Percentiles rank a stretch among this genome's conserved stretches.
These are phyloP conservation scores for Monopterus albus DNA, from an alignment of 2,113 vertebrate species.

Conservation along the genomic window DNA sequence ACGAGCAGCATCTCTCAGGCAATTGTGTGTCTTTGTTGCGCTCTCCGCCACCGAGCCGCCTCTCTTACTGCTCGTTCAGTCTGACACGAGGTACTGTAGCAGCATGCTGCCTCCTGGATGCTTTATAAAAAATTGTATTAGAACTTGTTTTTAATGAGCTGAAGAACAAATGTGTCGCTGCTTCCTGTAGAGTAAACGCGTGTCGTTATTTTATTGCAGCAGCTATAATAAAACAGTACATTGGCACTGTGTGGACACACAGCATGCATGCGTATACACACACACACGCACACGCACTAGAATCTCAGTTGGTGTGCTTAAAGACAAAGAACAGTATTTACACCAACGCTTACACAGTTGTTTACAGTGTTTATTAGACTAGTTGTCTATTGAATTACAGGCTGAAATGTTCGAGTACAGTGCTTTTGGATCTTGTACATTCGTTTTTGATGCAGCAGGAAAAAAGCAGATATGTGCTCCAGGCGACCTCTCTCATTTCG, in stretches of 20 bases:
- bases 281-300: conserved; percentile 16
- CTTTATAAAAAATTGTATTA: conserved; percentile 58
- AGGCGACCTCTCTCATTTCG: conserved; percentile 43
- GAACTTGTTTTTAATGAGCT: conserved; percentile 65
- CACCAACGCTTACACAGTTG: conserved; percentile 55
- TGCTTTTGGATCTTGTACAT: conserved; percentile 55
- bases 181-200: conserved; percentile 51
- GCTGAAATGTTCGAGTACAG: conserved; percentile 46
- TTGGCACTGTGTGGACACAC: conserved; percentile 46
- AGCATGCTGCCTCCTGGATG: conserved; percentile 64
- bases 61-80: conserved; percentile 34
- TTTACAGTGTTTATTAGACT: conserved; percentile 77
- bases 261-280: conserved; percentile 25
- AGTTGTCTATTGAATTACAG: conserved; percentile 54
- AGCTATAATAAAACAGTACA: conserved; percentile 57
- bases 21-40: conserved; percentile 6
- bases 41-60: neutral
- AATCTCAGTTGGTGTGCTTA: conserved; percentile 25
- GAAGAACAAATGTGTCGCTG: conserved; percentile 63
- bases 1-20: conserved; percentile 34
- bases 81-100: conserved; percentile 64
- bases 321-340: conserved; percentile 71
- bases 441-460: conserved; percentile 62
- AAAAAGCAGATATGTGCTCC: conserved; percentile 41
- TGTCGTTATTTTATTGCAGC: conserved; percentile 62